Percentiles rank a stretch among this genome's conserved stretches.
These are phyloP conservation scores for Cryptoblepharus egeriae DNA, from an alignment of 2,797 vertebrate species.

Conservation along the genomic window DNA sequence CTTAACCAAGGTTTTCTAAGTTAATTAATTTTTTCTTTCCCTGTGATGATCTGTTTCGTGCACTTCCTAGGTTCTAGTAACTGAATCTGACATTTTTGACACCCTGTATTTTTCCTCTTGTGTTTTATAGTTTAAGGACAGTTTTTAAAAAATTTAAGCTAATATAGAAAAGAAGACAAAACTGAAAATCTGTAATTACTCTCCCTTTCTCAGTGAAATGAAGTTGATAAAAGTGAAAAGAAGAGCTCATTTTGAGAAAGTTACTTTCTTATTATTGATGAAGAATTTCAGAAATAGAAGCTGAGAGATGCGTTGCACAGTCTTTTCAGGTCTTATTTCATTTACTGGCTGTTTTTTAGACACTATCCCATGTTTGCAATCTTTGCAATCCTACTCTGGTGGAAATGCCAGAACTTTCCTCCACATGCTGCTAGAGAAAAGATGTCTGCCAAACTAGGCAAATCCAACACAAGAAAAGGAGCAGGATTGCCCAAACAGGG, in stretches of 20 bases:
- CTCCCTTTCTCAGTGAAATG: background rate
- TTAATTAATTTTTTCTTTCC: constrained; percentile 42
- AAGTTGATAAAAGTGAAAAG: background rate
- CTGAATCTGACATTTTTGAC: constrained; percentile 13
- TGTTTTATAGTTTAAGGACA: background rate
- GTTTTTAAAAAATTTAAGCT: background rate
- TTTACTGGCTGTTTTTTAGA: background rate
- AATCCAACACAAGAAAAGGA: too few species aligned
- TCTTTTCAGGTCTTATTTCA: background rate
- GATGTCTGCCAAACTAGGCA: too few species aligned
- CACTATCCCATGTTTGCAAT: too few species aligned
- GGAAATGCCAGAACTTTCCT: too few species aligned
- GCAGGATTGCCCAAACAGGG: too few species aligned
- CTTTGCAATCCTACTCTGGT: too few species aligned
- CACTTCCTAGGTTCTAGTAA: constrained; percentile 25
- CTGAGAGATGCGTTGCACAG: background rate
- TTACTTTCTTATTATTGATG: background rate
- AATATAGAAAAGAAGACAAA: background rate
- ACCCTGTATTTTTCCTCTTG: background rate
- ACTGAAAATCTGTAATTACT: background rate
- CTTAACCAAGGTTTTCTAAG: background rate
- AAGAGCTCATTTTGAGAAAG: background rate
- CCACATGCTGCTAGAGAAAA: too few species aligned
- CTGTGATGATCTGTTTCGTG: background rate
- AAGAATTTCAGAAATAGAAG: background rate